phyloP scores from a whole-genome alignment of 2,888 invertebrate species.

The Agrotis clavis region DNA sequence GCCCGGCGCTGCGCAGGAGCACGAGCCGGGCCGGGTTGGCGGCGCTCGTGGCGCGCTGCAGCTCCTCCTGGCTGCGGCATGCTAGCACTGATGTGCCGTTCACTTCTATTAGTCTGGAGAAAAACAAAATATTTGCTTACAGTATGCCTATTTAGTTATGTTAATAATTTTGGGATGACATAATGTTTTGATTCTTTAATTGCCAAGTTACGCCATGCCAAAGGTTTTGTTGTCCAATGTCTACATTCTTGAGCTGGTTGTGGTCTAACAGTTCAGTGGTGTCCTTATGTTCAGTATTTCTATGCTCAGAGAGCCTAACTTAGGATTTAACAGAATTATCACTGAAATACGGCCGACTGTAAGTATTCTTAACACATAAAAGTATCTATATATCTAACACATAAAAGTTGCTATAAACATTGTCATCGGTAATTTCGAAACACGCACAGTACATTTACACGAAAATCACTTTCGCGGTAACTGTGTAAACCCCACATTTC shows the following conservation, averaged over 20 bases:
- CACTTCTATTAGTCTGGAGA: slow-evolving; percentile 94
- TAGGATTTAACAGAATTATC: too few species aligned
- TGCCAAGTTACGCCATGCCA: too few species aligned
- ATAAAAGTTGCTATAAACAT: slow-evolving; percentile 8
- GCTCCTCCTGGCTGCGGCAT: slow-evolving; percentile 93
- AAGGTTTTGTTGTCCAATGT: too few species aligned
- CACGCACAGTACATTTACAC: slow-evolving; percentile 50
- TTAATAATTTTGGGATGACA: background rate
- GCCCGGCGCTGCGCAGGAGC: slow-evolving; percentile 85
- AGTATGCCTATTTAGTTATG: background rate
- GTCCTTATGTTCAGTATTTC: too few species aligned
- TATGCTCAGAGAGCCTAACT: too few species aligned
- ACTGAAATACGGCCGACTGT: too few species aligned
- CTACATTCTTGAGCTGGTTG: too few species aligned
- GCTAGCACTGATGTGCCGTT: slow-evolving; percentile 94
- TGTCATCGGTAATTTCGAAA: slow-evolving; percentile 3
- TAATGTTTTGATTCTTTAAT: too few species aligned
- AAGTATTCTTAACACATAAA: background rate
- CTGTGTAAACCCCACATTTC: background rate
- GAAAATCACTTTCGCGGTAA: slow-evolving; percentile 49
- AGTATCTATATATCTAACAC: too few species aligned
- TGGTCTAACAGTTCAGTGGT: too few species aligned
- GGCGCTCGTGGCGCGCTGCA: slow-evolving; percentile 92
- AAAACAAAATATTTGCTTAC: background rate
- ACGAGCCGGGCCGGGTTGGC: slow-evolving; percentile 93